A percentile compares a stretch with the other conserved stretches of the same genome.
Conservation (phyloP, 2,113 vertebrate species). For the Camelus bactrianus region DNA sequence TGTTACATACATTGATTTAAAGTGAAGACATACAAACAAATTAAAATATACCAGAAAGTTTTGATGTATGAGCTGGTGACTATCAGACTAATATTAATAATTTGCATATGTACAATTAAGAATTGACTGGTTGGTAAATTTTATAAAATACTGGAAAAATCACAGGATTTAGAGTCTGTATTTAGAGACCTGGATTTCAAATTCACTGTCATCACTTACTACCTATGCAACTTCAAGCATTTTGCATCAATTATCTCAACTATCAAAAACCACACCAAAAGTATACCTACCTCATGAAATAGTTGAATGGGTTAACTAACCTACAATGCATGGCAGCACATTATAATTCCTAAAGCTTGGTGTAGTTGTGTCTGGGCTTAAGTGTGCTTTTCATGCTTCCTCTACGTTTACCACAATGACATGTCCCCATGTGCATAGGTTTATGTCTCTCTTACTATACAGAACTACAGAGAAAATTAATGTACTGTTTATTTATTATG, state of each 20-base stretch:
- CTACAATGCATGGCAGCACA: background rate
- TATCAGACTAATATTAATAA: background rate
- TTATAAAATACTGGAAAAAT: background rate
- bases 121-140: background rate
- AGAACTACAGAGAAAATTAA: background rate
- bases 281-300: background rate
- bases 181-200: background rate
- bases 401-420: background rate
- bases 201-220: background rate
- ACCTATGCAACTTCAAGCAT: background rate
- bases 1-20: background rate
- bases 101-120: background rate
- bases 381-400: background rate
- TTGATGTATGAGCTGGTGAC: background rate
- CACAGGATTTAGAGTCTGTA: background rate
- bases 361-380: background rate
- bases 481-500: background rate
- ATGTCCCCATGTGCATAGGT: background rate
- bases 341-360: background rate
- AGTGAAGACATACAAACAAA: background rate
- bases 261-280: background rate
- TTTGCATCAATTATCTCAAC: background rate
- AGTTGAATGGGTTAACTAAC: background rate
- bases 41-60: background rate
- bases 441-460: background rate